These are phyloP conservation scores for Cheirogaleus medius DNA, from an alignment of 2,113 vertebrate species.

Conservation along the genomic window DNA sequence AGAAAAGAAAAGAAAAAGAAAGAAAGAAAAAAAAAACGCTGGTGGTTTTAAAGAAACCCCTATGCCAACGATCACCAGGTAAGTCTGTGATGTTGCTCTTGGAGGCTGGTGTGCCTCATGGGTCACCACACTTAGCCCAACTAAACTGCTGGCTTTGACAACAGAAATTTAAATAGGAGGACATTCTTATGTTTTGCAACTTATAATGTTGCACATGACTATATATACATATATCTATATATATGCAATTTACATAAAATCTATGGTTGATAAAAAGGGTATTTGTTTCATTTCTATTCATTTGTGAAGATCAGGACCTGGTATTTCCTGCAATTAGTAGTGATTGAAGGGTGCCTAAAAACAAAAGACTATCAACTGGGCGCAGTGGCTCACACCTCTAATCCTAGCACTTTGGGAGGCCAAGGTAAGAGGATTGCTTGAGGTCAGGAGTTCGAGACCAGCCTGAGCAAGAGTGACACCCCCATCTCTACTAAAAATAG, in stretches of 20 bases:
- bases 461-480: no score
- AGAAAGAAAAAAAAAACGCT: background rate
- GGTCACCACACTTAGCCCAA: background rate
- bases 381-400: no score
- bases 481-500: no score
- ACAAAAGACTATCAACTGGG: background rate
- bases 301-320: background rate
- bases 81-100: background rate
- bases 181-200: background rate
- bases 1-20: no score
- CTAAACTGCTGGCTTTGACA: background rate
- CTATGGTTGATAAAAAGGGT: background rate
- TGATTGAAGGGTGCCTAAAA: background rate
- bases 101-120: no score
- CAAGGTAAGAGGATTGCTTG: no score
- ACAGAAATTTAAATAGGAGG: constrained; percentile 2
- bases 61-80: background rate
- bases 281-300: background rate
- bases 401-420: no score
- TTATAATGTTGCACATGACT: background rate
- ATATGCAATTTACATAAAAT: background rate
- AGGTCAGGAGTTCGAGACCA: no score
- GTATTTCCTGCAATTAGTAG: background rate
- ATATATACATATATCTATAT: background rate
- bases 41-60: background rate